Percentiles rank a stretch among this genome's conserved stretches.
Evolutionary conservation across 2,888 invertebrate genomes (phyloP).

Genomic region (Matsumyia berberina): DNA sequence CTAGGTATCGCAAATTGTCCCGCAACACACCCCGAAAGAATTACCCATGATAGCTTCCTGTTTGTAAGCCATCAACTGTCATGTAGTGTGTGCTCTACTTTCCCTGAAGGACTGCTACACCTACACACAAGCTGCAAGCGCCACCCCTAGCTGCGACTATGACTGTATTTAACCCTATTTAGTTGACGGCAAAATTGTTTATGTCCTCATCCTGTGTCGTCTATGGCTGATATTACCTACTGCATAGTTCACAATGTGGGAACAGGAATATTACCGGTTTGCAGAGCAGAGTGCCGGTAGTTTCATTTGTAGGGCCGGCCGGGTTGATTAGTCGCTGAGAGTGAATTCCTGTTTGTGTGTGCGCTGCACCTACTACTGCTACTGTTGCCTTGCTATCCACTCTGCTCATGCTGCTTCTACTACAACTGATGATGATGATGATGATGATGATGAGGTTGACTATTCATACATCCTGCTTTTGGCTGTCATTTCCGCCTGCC

Average conservation of each 20-base stretch:
- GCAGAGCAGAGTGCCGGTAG: slow-evolving; percentile 27
- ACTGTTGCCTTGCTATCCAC: neutral
- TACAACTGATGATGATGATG: slow-evolving; percentile 43
- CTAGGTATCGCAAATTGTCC: neutral
- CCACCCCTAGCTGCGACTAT: slow-evolving; percentile 34
- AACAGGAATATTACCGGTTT: slow-evolving; percentile 53
- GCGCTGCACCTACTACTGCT: neutral
- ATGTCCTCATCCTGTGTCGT: slow-evolving; percentile 58
- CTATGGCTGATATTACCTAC: slow-evolving; percentile 35
- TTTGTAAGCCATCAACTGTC: slow-evolving; percentile 40
- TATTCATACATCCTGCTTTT: slow-evolving; percentile 76
- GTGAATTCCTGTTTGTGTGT: slow-evolving; percentile 42
- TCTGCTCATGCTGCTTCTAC: neutral
- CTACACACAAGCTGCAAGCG: slow-evolving; percentile 37
- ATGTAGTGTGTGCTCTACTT: no score
- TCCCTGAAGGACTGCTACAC: neutral
- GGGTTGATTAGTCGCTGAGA: slow-evolving; percentile 12
- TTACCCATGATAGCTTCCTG: slow-evolving; percentile 46
- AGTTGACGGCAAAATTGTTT: slow-evolving; percentile 70
- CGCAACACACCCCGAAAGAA: neutral
- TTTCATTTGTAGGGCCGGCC: slow-evolving; percentile 42
- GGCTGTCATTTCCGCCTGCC: slow-evolving; percentile 80
- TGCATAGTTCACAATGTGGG: slow-evolving; percentile 59
- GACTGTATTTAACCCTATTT: slow-evolving; percentile 68
- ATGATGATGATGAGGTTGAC: slow-evolving; percentile 70